A percentile compares a stretch with the other conserved stretches of the same genome.
Conservation (phyloP, 2,113 vertebrate genomes). For the Clarias gariepinus region DNA sequence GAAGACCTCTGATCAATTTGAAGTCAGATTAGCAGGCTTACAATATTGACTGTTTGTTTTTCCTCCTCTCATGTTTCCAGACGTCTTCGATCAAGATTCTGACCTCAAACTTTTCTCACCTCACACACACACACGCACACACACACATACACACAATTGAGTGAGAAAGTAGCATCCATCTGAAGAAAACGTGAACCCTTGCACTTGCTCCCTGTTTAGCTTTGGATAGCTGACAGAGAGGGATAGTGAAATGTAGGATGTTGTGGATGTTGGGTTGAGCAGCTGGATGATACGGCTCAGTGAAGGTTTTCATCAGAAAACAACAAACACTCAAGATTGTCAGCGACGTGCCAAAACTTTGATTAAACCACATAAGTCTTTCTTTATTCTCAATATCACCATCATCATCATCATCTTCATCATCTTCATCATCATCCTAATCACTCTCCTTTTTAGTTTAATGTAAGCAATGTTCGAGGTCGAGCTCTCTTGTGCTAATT, state of each 20-base stretch:
- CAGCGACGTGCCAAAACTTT: not conserved
- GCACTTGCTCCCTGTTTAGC: not conserved
- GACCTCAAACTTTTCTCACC: constrained; percentile 3
- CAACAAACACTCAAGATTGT: not conserved
- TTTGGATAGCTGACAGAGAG: not conserved
- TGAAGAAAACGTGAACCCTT: not conserved
- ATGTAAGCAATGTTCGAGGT: not conserved
- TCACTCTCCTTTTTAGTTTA: constrained; percentile 1
- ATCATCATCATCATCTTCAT: not conserved
- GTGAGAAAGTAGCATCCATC: not conserved
- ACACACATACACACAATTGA: not conserved
- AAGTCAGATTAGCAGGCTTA: not conserved
- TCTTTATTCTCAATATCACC: not conserved
- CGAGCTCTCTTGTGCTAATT: constrained; percentile 8
- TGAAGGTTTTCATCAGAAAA: not conserved
- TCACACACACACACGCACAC: not conserved
- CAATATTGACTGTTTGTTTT: not conserved
- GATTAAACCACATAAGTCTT: not conserved
- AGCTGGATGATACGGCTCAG: not conserved
- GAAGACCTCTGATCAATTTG: not conserved
- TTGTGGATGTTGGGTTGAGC: not conserved
- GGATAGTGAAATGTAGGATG: not conserved
- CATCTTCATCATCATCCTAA: too few relatives aligned
- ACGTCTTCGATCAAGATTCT: not conserved
- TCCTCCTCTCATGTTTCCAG: not conserved